Evolutionary conservation across 2,888 invertebrate species (phyloP), one percentile per base, ranked within the genome.

Genomic region (Apoda limacodes): DNA sequence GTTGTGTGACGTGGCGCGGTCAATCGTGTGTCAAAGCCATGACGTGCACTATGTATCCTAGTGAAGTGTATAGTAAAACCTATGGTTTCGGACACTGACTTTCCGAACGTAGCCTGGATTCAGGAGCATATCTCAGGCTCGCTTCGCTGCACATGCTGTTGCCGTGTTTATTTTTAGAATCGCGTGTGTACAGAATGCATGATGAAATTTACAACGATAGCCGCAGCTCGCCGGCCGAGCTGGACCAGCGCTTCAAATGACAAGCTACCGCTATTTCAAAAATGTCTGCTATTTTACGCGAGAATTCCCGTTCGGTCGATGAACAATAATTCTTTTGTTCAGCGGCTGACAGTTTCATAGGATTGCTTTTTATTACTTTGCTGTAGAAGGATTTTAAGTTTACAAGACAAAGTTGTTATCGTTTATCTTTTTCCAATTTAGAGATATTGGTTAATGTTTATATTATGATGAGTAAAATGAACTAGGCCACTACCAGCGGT

Each of bases 121-220:
- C n/a, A n/a, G n/a, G n/a, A n/a, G n/a, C n/a, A n/a, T 69, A 71
- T 72, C 74, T 64, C 60, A 56, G 62, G 60, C 68, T 68, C 66
- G 68, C 59, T 62, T 63, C 64, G 61, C 57, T 71, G 65, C 66
- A 60, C 63, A 54, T 62, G 66, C 60, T 66, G 62, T 66, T 53
- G 59, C 64, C 66, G 57, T 63, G 66, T 71, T 69, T 76, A 75
- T 75, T 74, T 76, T 76, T 72, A 70, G 69, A 60, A 58, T 63
- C 62, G 65, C 57, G 57, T 65, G 58, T 66, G 67, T 63, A 69
- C 69, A 70, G 66, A 65, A 65, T 64, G 63, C 66, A 62, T 67
- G 55, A 66, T 72, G 65, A 72, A 74, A 72, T 72, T 71, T 70
- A 69, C 68, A 69, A 59, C 60, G 60, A 63, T 47, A 46, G 41